Evolutionary conservation across 2,113 vertebrate species (phyloP), one percentile per base, ranked within the genome.

Genomic region (Lagenorhynchus albirostris): DNA sequence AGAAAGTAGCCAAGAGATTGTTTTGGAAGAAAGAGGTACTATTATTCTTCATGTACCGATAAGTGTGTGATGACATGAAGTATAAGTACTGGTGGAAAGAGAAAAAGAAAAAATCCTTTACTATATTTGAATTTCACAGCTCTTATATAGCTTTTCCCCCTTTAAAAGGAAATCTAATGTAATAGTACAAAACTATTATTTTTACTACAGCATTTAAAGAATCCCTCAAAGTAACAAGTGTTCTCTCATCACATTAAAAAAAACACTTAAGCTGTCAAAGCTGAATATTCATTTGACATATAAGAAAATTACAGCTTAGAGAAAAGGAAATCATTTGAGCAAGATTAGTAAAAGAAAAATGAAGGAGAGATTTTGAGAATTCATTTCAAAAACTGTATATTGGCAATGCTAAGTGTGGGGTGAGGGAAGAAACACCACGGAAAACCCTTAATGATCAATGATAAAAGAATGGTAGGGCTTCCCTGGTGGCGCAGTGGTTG

Each of bases 131-230:
- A 73, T 95, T 63, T 94, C 71, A 68, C 10, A 50, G 36, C 76
- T 60, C 44, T 63, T 86, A 53, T 1, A 70, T 0, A 90, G 55
- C 15, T 96, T 4, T n/a, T 58, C 15, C 5, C 2, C 2, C 21
- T 29, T 91, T 97, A 88, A 91, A 94, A 68, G 8, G 63, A 94
- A 92, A 89, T 33, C 41, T 79, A 58, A 86, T 47, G 81, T 38
- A 85, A 92, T 73, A 88, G 29, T 2, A 38, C 60, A 67, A 79
- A 91, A 71, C 31, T 89, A 84, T 33, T 77, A 25, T 83, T 94
- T 81, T 62, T 91, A 88, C 29, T 84, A 21, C 2, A 89, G 29
- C 15, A 87, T 53, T 81, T 85, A 71, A 79, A 88, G 31, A 94
- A 92, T 60, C 8, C 47, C 63, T 90, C 84, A 87, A 89, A 92